Conservation (phyloP, 1,140 invertebrate species). For the Dufourea novaeangliae region DNA sequence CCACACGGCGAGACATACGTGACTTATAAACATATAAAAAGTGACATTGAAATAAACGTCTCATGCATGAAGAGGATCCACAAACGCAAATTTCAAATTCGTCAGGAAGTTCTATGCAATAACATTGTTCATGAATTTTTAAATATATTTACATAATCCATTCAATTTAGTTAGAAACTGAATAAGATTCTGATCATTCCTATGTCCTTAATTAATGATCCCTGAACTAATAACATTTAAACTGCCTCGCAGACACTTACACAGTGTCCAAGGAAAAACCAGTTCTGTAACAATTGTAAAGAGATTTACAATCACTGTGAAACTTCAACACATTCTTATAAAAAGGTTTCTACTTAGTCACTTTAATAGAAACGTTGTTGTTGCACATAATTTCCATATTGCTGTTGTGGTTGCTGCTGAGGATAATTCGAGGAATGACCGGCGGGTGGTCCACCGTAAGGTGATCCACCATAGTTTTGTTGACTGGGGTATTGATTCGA, state of each 20-base stretch:
- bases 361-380: conserved; percentile 74
- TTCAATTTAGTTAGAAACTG: conserved; percentile 6
- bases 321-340: not conserved
- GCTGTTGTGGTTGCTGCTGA: conserved; percentile 67
- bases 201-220: conserved; percentile 4
- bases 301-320: conserved; percentile 7
- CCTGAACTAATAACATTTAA: conserved; percentile 24
- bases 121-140: not conserved
- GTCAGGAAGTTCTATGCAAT: conserved; percentile 6
- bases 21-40: conserved; percentile 19
- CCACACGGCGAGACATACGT: not conserved
- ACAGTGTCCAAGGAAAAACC: not conserved
- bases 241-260: not conserved
- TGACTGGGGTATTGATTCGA: conserved; percentile 66
- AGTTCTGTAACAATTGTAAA: conserved; percentile 16
- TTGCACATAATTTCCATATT: conserved; percentile 74
- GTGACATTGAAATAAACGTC: not conserved
- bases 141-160: not conserved
- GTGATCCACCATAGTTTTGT: conserved; percentile 65
- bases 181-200: not conserved
- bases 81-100: conserved; percentile 11
- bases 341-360: not conserved
- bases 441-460: conserved; percentile 47
- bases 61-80: not conserved
- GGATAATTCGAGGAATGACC: conserved; percentile 68